A percentile compares a stretch with the other conserved stretches of the same genome.
Conservation (phyloP, 2,797 vertebrate genomes). For the Rhynchotus rufescens region DNA sequence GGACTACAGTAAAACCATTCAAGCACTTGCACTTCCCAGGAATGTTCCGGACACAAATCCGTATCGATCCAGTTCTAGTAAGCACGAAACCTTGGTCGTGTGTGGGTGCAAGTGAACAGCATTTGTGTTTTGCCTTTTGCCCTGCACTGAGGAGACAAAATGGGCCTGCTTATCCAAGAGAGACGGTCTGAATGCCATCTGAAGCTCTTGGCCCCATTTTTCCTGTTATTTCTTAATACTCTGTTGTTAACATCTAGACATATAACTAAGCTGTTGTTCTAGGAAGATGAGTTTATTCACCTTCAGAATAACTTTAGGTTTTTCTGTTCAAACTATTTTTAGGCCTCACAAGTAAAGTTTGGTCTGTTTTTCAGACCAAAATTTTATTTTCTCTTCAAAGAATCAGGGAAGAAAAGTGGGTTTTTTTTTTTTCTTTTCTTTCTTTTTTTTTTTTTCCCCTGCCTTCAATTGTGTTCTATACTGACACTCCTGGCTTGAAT, state of each 20-base stretch:
- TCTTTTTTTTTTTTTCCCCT: too few species aligned
- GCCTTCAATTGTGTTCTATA: too few species aligned
- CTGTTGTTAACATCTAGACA: neutral
- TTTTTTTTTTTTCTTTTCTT: too few species aligned
- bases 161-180: neutral
- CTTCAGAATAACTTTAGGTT: neutral
- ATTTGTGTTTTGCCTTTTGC: neutral
- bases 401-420: neutral
- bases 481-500: neutral
- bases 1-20: constrained; percentile 95
- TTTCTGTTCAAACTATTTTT: neutral
- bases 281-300: neutral
- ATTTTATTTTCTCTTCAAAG: neutral
- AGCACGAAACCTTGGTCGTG: constrained; percentile 50
- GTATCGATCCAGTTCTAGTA: constrained; percentile 90
- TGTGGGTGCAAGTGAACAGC: neutral
- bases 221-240: neutral
- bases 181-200: too few species aligned
- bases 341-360: neutral
- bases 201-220: neutral
- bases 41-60: constrained; percentile 94
- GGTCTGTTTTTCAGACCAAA: neutral
- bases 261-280: neutral
- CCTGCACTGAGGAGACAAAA: neutral
- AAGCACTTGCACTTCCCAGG: constrained; percentile 91